Conservation (phyloP, 2,888 invertebrate species). For the Microplitis manilae region DNA sequence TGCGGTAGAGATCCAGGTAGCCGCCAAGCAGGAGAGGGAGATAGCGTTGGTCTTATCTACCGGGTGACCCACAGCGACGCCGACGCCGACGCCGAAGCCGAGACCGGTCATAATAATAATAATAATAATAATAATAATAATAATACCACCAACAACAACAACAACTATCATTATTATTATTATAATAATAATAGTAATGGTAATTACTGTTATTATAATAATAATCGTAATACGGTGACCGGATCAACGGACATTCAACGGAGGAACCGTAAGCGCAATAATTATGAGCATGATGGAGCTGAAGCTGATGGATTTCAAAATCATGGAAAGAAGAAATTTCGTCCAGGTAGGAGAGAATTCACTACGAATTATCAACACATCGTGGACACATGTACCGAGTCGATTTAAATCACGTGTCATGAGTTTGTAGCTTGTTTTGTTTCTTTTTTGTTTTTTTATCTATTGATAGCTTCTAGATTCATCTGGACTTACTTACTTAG, state of each 20-base stretch:
- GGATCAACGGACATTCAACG: constrained; percentile 39
- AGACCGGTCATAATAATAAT: not conserved
- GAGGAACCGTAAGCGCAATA: constrained; percentile 60
- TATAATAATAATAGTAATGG: too few species aligned
- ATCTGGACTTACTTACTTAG: not conserved
- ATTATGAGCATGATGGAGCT: constrained; percentile 39
- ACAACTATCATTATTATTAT: not conserved
- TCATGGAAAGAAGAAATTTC: constrained; percentile 55
- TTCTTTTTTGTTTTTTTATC: not conserved
- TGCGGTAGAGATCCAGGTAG: not conserved
- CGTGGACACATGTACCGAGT: constrained; percentile 15
- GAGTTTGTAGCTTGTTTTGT: constrained; percentile 7
- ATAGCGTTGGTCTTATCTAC: constrained; percentile 27
- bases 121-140: not conserved
- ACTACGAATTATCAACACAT: constrained; percentile 17
- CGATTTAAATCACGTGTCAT: not conserved
- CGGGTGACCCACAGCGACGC: constrained; percentile 35
- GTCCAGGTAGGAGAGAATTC: constrained; percentile 59
- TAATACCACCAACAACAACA: not conserved
- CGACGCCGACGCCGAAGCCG: constrained; percentile 41
- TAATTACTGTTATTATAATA: not conserved
- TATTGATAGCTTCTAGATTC: not conserved
- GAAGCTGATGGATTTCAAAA: constrained; percentile 47
- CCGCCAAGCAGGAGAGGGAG: constrained; percentile 9
- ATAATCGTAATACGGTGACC: not conserved